Evolutionary conservation across 2,888 invertebrate genomes (phyloP).

Genomic region (Sarcophaga caerulescens): DNA sequence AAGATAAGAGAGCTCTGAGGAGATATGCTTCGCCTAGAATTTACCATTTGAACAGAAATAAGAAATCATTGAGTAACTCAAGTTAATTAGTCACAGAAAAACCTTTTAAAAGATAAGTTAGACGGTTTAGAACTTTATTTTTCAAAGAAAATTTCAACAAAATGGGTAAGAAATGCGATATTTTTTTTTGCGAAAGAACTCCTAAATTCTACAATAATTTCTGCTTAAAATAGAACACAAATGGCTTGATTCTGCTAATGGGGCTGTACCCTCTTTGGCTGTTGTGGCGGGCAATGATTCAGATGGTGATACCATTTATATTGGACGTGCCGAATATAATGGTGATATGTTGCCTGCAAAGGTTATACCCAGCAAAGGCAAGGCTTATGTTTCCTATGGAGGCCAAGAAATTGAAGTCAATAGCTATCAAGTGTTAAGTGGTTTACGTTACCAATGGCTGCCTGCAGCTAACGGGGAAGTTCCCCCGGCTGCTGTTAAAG

Average conservation of each 20-base stretch:
- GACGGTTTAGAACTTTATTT: not conserved
- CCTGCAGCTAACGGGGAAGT: slow-evolving; percentile 84
- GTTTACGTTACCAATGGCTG: slow-evolving; percentile 86
- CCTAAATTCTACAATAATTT: not conserved
- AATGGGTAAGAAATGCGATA: slow-evolving; percentile 50
- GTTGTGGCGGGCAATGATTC: slow-evolving; percentile 85
- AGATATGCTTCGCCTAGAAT: not conserved
- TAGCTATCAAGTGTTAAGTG: slow-evolving; percentile 86
- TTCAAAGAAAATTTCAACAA: not conserved
- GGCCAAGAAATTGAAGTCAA: slow-evolving; percentile 86
- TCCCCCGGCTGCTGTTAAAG: slow-evolving; percentile 85
- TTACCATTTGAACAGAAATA: slow-evolving; percentile 16
- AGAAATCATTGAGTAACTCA: not conserved
- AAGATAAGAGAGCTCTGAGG: not conserved
- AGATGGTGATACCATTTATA: slow-evolving; percentile 88
- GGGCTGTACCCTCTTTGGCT: slow-evolving; percentile 78
- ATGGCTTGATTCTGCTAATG: slow-evolving; percentile 81
- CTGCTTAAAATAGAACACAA: slow-evolving; percentile 75
- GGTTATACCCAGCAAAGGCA: slow-evolving; percentile 83
- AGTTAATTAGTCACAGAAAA: slow-evolving; percentile 33
- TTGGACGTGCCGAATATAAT: slow-evolving; percentile 86
- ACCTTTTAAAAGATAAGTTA: slow-evolving; percentile 13
- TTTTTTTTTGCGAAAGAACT: not conserved
- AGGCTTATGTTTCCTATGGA: slow-evolving; percentile 85
- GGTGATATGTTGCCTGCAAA: slow-evolving; percentile 85